A percentile compares a stretch with the other conserved stretches of the same genome.
Evolutionary conservation across 2,888 invertebrate genomes (phyloP).

Genomic region (Leucophora obtusa): DNA sequence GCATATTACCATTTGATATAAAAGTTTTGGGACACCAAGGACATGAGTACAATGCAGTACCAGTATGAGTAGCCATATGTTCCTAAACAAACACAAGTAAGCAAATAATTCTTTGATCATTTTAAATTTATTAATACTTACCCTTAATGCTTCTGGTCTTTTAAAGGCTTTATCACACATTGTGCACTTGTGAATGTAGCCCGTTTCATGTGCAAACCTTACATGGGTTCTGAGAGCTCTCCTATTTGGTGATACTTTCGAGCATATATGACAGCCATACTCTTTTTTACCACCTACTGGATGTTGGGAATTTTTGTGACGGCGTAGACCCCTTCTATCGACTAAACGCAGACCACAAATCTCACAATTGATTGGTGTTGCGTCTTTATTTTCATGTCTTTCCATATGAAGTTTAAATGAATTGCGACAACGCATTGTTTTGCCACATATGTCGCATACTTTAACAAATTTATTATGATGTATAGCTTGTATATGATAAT

Average conservation of each 20-base stretch:
- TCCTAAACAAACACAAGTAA: conserved; percentile 67
- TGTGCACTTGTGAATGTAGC: conserved; percentile 74
- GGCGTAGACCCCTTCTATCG: conserved; percentile 72
- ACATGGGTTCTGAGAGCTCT: conserved; percentile 75
- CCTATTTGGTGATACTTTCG: conserved; percentile 74
- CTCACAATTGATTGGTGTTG: conserved; percentile 72
- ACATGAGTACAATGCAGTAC: conserved; percentile 74
- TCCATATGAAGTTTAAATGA: conserved; percentile 73
- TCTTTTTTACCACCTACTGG: conserved; percentile 71
- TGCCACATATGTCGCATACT: conserved; percentile 75
- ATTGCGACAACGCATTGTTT: conserved; percentile 71
- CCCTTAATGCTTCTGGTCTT: conserved; percentile 73
- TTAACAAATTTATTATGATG: conserved; percentile 73
- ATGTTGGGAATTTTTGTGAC: conserved; percentile 74
- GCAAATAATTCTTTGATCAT: neutral
- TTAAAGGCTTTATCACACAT: conserved; percentile 77
- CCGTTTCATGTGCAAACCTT: conserved; percentile 75
- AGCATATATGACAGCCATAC: conserved; percentile 74
- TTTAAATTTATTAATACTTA: conserved; percentile 43
- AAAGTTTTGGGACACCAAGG: conserved; percentile 75
- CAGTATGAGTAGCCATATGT: conserved; percentile 75
- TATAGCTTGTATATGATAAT: conserved; percentile 72
- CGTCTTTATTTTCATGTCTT: conserved; percentile 71
- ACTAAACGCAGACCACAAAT: conserved; percentile 75
- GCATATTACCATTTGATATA: conserved; percentile 75